These are phyloP conservation scores for Drosophila quinaria DNA, from an alignment of 2,888 invertebrate species.

Conservation along the genomic window DNA sequence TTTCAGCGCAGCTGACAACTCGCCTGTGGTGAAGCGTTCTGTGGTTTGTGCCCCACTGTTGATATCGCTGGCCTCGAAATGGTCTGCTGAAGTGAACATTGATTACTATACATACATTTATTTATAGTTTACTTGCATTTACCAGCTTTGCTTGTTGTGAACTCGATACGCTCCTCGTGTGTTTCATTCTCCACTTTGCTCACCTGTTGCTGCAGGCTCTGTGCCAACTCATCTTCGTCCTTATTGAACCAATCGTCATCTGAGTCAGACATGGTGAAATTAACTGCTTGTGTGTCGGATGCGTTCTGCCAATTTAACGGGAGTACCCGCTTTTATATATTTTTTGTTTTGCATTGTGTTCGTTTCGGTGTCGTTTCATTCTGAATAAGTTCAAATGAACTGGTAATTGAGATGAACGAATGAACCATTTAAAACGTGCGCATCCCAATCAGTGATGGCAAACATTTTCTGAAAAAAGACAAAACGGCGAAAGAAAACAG, in stretches of 20 bases:
- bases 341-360: not conserved
- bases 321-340: slow-evolving; percentile 20
- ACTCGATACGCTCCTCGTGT: slow-evolving; percentile 49
- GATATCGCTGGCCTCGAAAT: slow-evolving; percentile 6
- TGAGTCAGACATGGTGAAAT: slow-evolving; percentile 57
- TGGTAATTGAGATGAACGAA: no score
- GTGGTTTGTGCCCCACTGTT: slow-evolving; percentile 17
- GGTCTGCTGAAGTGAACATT: slow-evolving; percentile 2
- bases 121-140: not conserved
- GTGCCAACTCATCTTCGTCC: slow-evolving; percentile 83
- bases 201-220: slow-evolving; percentile 69
- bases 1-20: slow-evolving; percentile 42
- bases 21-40: slow-evolving; percentile 39
- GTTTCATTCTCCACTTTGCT: slow-evolving; percentile 20
- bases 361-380: no score
- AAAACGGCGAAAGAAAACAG: no score
- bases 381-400: no score
- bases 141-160: slow-evolving; percentile 25
- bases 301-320: slow-evolving; percentile 6
- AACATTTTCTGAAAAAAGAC: no score
- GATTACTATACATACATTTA: not conserved
- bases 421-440: no score
- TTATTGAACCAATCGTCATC: slow-evolving; percentile 85
- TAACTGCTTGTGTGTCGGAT: not conserved
- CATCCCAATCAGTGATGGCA: no score